phyloP scores from a whole-genome alignment of 2,888 invertebrate species.

The Sinotaia quadrata region DNA sequence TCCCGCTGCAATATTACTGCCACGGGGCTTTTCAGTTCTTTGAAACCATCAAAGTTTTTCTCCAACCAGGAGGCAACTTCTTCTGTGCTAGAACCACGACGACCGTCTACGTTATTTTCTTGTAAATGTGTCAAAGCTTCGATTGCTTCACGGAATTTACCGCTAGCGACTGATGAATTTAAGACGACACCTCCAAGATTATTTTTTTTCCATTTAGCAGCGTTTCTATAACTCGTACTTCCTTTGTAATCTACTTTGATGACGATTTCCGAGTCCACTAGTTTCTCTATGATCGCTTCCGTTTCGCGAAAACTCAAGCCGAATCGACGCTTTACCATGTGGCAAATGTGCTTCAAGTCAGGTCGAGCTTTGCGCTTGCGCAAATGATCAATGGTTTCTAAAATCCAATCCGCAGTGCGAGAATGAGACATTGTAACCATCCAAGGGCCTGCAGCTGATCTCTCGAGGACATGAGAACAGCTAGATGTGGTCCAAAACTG shows the following conservation, averaged over 20 bases:
- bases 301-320: constrained; percentile 79
- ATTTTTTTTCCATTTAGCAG: constrained; percentile 79
- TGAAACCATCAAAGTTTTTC: constrained; percentile 52
- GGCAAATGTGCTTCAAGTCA: constrained; percentile 86
- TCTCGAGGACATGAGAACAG: background rate
- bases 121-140: background rate
- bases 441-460: background rate
- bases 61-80: constrained; percentile 63
- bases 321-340: constrained; percentile 84
- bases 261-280: constrained; percentile 83
- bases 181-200: constrained; percentile 71
- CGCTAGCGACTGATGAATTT: constrained; percentile 53
- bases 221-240: constrained; percentile 87
- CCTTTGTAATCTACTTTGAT: constrained; percentile 90
- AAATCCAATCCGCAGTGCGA: constrained; percentile 79
- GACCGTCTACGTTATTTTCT: background rate
- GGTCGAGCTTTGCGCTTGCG: constrained; percentile 88
- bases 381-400: constrained; percentile 88
- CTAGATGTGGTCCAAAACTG: background rate
- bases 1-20: constrained; percentile 81
- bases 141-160: constrained; percentile 52
- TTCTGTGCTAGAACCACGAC: constrained; percentile 2
- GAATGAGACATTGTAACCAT: constrained; percentile 44
- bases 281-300: constrained; percentile 79
- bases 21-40: constrained; percentile 69